Percentiles rank a stretch among this genome's conserved stretches.
These are phyloP conservation scores for Melanchra persicariae DNA, from an alignment of 2,888 invertebrate genomes.

Conservation along the genomic window DNA sequence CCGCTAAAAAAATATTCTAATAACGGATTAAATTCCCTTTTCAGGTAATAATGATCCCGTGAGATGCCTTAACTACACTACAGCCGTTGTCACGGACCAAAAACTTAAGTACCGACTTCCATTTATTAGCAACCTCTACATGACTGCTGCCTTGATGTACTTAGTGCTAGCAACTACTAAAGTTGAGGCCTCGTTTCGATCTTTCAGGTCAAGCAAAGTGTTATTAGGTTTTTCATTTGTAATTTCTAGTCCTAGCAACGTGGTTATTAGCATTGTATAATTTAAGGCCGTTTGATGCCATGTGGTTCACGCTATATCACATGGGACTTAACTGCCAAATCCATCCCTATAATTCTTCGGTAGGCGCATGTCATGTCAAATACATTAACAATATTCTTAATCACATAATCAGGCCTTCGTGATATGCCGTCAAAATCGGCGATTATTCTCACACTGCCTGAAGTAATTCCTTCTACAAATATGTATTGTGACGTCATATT, in stretches of 20 bases:
- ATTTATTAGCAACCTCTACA: neutral
- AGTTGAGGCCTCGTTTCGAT: neutral
- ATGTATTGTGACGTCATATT: slow-evolving; percentile 52
- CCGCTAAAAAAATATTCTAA: neutral
- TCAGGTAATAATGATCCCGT: slow-evolving; percentile 57
- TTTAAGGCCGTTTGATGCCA: neutral
- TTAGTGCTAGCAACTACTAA: neutral
- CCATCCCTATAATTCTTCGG: neutral
- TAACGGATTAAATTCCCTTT: slow-evolving; percentile 51
- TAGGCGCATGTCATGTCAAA: neutral
- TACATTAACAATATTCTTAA: slow-evolving; percentile 23
- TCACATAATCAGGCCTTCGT: slow-evolving; percentile 56
- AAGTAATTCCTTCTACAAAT: slow-evolving; percentile 65
- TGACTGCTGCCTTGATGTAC: neutral
- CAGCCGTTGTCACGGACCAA: neutral
- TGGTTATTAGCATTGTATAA: too few species aligned
- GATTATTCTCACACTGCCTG: slow-evolving; percentile 63
- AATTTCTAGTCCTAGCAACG: neutral
- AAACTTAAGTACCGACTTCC: neutral
- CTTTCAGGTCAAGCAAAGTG: neutral
- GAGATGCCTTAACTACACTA: too few species aligned
- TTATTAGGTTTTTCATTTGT: neutral
- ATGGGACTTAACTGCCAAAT: neutral
- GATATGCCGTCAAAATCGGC: slow-evolving; percentile 50
- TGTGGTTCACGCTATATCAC: neutral